Evolutionary conservation across 2,113 vertebrate genomes (phyloP).

Genomic region (Ochotona princeps): DNA sequence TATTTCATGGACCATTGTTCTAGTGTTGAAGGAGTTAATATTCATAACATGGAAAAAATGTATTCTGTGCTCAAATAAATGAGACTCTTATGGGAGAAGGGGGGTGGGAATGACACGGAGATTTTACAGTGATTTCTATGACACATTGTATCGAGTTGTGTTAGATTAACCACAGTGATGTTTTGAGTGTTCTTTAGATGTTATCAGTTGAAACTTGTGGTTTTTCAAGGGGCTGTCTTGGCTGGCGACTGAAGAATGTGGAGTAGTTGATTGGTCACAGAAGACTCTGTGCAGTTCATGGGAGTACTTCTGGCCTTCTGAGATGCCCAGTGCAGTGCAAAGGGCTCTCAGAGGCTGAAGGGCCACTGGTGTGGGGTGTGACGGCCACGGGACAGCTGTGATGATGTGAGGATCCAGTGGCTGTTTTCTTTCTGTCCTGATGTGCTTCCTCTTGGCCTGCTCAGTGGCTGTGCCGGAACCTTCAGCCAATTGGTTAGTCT

Average conservation of each 20-base stretch:
- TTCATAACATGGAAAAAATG: background rate
- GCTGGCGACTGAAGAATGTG: background rate
- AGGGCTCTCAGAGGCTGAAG: background rate
- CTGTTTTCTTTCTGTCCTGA: slow-evolving; percentile 25
- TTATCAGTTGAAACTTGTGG: slow-evolving; percentile 34
- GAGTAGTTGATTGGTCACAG: background rate
- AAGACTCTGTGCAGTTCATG: background rate
- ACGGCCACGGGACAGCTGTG: background rate
- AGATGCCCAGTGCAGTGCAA: background rate
- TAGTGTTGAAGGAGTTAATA: background rate
- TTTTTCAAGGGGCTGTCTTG: background rate
- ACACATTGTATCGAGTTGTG: background rate
- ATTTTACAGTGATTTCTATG: slow-evolving; percentile 27
- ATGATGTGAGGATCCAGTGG: background rate
- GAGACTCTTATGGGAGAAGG: background rate
- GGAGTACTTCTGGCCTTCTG: background rate
- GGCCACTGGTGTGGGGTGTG: background rate
- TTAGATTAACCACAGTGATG: background rate
- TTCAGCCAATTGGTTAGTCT: slow-evolving; percentile 18
- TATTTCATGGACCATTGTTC: background rate
- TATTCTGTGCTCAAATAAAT: background rate
- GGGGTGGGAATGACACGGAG: background rate
- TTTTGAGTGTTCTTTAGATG: background rate
- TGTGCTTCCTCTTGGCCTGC: background rate
- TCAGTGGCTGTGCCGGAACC: background rate